phyloP scores from a whole-genome alignment of 1,140 invertebrate genomes.

The Aradophagus sp. region DNA sequence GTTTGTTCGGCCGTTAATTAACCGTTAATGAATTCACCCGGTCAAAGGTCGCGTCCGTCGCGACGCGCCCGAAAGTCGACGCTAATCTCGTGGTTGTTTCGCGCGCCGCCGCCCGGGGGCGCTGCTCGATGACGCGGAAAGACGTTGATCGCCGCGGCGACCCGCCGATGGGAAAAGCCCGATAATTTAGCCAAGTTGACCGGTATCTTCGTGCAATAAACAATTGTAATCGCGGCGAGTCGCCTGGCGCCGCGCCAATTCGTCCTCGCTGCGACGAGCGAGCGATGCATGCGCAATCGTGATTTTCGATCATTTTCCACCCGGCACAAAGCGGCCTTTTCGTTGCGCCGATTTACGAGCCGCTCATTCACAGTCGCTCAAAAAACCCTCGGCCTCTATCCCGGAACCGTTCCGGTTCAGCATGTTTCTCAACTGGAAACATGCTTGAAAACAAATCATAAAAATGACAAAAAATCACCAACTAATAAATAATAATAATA shows the following conservation, averaged over 20 bases:
- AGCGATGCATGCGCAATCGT: conserved; percentile 25
- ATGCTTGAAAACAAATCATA: too few relatives aligned
- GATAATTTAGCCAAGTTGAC: conserved; percentile 65
- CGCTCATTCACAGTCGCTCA: neutral
- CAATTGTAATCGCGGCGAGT: conserved; percentile 64
- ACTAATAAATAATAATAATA: too few relatives aligned
- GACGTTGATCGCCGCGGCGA: conserved; percentile 63
- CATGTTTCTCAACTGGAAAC: too few relatives aligned
- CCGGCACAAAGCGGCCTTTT: conserved; percentile 7
- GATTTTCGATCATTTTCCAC: conserved; percentile 41
- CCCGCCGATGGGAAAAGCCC: conserved; percentile 39
- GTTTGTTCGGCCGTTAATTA: too few relatives aligned
- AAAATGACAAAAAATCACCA: too few relatives aligned
- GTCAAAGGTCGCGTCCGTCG: too few relatives aligned
- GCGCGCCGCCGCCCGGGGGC: too few relatives aligned
- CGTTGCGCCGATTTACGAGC: neutral
- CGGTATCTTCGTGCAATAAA: conserved; percentile 64
- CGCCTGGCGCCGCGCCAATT: conserved; percentile 58
- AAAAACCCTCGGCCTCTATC: too few relatives aligned
- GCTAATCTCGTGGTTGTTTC: too few relatives aligned
- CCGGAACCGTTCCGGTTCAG: too few relatives aligned
- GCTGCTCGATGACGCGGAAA: conserved; percentile 64
- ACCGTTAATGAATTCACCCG: too few relatives aligned
- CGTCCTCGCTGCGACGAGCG: conserved; percentile 23
- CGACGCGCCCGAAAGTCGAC: too few relatives aligned